phyloP scores from a whole-genome alignment of 2,888 invertebrate genomes.

The Tenodera sinensis region DNA sequence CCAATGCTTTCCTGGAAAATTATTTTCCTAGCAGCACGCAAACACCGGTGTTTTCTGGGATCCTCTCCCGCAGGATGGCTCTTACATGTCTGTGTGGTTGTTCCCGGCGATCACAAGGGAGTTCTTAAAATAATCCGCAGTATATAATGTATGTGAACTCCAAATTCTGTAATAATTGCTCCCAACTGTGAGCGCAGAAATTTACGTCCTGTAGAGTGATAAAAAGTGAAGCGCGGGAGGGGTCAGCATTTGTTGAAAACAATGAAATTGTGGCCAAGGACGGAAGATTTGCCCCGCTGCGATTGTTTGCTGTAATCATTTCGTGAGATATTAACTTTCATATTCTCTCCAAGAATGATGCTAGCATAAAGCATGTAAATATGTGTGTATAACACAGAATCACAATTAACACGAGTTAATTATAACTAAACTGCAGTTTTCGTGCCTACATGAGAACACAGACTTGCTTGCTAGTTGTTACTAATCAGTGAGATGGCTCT shows the following conservation, averaged over 20 bases:
- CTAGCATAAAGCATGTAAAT: too few relatives aligned
- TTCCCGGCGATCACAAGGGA: not conserved
- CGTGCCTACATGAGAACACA: too few relatives aligned
- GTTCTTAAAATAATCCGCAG: conserved; percentile 11
- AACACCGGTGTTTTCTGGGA: conserved; percentile 1
- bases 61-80: not conserved
- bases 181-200: not conserved
- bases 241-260: not conserved
- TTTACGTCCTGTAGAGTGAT: not conserved
- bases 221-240: not conserved
- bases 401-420: too few relatives aligned
- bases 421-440: too few relatives aligned
- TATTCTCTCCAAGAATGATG: not conserved
- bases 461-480: too few relatives aligned
- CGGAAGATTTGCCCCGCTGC: too few relatives aligned
- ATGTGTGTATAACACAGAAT: too few relatives aligned
- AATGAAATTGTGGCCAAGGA: not conserved
- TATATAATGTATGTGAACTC: not conserved
- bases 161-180: not conserved
- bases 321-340: not conserved
- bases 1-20: not conserved
- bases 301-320: not conserved
- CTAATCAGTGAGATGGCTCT: too few relatives aligned
- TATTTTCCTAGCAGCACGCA: not conserved
- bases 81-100: conserved; percentile 12